Evolutionary conservation across 2,888 invertebrate genomes (phyloP).

Genomic region (Fragum sueziense): DNA sequence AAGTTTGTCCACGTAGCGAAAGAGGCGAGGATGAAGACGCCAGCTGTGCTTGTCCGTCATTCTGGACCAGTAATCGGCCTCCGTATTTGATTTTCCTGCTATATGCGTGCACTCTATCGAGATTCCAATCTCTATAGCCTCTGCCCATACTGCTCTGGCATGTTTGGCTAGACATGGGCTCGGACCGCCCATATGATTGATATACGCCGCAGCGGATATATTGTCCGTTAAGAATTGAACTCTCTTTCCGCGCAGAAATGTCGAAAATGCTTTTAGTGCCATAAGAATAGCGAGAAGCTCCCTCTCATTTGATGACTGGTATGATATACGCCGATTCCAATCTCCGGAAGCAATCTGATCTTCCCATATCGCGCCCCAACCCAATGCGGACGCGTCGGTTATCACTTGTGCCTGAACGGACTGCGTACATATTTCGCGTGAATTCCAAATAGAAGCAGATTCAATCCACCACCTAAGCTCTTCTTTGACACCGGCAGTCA

Average conservation of each 20-base stretch:
- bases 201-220: conserved; percentile 37
- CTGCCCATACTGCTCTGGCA: conserved; percentile 39
- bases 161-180: conserved; percentile 10
- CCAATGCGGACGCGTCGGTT: neutral
- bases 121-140: conserved; percentile 36
- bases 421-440: conserved; percentile 18
- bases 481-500: conserved; percentile 1
- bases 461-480: conserved; percentile 14
- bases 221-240: conserved; percentile 36
- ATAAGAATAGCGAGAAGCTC: conserved; percentile 21
- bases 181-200: conserved; percentile 47
- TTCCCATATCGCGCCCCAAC: conserved; percentile 6
- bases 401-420: conserved; percentile 9
- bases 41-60: conserved; percentile 39
- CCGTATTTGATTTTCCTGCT: conserved; percentile 27
- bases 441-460: conserved; percentile 6
- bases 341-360: conserved; percentile 14
- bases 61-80: conserved; percentile 39
- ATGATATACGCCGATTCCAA: conserved; percentile 22
- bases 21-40: conserved; percentile 32
- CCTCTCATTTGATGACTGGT: conserved; percentile 21
- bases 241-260: neutral
- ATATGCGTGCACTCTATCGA: conserved; percentile 32
- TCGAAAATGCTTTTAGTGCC: conserved; percentile 6
- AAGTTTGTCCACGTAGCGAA: neutral